phyloP scores from a whole-genome alignment of 2,113 vertebrate species.

The Lagopus leucura region DNA sequence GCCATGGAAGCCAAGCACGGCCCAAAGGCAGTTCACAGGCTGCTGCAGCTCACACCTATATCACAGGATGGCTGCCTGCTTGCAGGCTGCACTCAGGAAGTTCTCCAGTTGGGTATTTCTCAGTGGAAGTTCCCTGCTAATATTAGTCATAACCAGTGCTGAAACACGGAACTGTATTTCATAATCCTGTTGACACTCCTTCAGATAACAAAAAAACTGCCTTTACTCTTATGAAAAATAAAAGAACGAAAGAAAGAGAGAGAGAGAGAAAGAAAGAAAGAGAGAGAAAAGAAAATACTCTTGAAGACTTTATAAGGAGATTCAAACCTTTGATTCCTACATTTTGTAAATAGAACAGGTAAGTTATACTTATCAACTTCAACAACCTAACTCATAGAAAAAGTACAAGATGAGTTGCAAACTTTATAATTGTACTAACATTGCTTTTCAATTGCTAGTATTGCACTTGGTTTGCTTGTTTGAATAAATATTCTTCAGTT shows the following conservation, averaged over 20 bases:
- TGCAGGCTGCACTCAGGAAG: conserved; percentile 76
- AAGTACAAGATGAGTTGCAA: background rate
- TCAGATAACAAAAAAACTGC: background rate
- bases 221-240: no score
- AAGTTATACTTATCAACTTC: background rate
- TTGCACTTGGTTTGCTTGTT: background rate
- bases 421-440: background rate
- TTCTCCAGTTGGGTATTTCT: conserved; percentile 78
- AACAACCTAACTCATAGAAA: background rate
- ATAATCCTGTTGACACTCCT: conserved; percentile 43
- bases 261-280: no score
- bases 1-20: background rate
- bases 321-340: conserved; percentile 23
- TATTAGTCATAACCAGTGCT: conserved; percentile 61
- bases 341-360: background rate
- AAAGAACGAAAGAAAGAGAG: conserved; percentile 5
- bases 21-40: conserved; percentile 51
- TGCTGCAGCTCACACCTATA: conserved; percentile 62
- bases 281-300: conserved; percentile 30
- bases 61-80: conserved; percentile 61
- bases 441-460: background rate
- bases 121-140: conserved; percentile 82
- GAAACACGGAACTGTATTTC: conserved; percentile 15
- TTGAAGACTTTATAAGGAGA: conserved; percentile 53
- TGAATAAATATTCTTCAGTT: background rate